phyloP scores from a whole-genome alignment of 2,888 invertebrate species.

The Xestia xanthographa region DNA sequence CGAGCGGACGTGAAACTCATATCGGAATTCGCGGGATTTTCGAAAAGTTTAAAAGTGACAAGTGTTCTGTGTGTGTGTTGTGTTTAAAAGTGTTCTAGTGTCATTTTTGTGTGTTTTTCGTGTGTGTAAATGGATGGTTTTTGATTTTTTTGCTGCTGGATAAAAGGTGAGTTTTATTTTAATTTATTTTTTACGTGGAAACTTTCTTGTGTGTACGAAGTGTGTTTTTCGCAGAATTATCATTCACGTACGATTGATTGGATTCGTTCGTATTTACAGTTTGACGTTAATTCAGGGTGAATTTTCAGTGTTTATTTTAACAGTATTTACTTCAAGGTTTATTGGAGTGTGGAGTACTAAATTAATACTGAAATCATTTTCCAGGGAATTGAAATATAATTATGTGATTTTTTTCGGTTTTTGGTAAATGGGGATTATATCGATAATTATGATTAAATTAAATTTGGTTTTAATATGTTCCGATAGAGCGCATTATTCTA shows the following conservation, averaged over 20 bases:
- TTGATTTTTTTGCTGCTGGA: constrained; percentile 31
- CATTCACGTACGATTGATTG: neutral
- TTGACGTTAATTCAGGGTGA: neutral
- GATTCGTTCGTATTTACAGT: neutral
- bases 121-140: constrained; percentile 53
- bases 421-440: neutral
- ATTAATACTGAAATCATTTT: neutral
- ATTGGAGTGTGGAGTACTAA: too few relatives aligned
- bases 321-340: neutral
- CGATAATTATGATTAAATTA: neutral
- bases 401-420: neutral
- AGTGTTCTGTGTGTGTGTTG: constrained; percentile 56
- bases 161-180: constrained; percentile 44
- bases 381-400: neutral
- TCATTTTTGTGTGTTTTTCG: constrained; percentile 27
- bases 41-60: constrained; percentile 57
- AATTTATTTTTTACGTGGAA: neutral
- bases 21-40: constrained; percentile 37
- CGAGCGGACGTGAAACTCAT: constrained; percentile 36
- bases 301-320: neutral
- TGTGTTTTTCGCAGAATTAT: neutral
- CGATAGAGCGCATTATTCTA: neutral
- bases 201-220: neutral
- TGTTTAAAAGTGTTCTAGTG: constrained; percentile 42
- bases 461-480: neutral